These are phyloP conservation scores for Lanistes nyassanus DNA, from an alignment of 1,140 invertebrate species.

Conservation along the genomic window DNA sequence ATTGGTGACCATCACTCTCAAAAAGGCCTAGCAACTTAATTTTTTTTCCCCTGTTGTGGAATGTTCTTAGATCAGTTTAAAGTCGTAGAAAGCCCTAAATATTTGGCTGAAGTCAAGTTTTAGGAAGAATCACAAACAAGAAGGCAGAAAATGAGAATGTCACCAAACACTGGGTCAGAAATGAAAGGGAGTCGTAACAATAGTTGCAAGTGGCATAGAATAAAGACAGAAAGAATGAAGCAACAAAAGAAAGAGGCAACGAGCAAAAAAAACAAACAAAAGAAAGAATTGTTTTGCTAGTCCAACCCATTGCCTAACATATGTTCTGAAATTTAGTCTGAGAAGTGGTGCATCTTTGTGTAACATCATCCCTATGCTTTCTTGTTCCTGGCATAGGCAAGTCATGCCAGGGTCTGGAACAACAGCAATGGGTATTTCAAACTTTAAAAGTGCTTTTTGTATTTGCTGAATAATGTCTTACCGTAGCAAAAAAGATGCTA, in stretches of 20 bases:
- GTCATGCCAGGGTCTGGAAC: too few species aligned
- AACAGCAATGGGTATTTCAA: too few species aligned
- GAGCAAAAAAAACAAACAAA: background rate
- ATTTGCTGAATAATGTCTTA: too few species aligned
- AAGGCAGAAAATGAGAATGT: background rate
- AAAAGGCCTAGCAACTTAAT: too few species aligned
- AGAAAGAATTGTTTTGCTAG: background rate
- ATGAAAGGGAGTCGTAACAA: background rate
- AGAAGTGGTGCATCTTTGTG: too few species aligned
- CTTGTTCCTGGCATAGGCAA: too few species aligned
- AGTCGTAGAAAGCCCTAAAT: background rate
- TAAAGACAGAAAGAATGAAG: background rate
- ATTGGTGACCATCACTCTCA: too few species aligned
- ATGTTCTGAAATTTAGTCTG: background rate
- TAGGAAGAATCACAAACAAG: slow-evolving; percentile 11
- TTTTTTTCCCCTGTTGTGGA: background rate
- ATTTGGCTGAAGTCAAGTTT: background rate
- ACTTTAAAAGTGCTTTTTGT: too few species aligned
- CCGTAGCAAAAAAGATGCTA: too few species aligned
- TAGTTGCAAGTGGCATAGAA: background rate
- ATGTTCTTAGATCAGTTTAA: background rate
- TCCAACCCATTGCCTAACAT: background rate
- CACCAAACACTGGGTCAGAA: background rate
- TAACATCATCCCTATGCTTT: too few species aligned
- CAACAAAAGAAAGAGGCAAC: background rate